Conservation (phyloP, 2,797 vertebrate species). For the Brachymystax lenok region DNA sequence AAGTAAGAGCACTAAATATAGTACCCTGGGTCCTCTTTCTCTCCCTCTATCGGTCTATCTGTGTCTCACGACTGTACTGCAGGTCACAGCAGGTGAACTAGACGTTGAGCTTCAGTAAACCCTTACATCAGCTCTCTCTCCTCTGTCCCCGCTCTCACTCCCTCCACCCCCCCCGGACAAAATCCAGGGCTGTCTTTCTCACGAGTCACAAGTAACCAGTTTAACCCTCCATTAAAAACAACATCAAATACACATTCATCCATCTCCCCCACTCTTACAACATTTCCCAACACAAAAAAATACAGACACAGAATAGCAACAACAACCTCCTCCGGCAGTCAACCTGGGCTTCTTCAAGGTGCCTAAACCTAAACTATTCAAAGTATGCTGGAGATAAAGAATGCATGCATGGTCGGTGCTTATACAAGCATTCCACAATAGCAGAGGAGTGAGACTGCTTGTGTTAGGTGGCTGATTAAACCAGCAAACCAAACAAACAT, state of each 20-base stretch:
- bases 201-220: conserved; percentile 19
- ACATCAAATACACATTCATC: neutral
- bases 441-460: conserved; percentile 6
- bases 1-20: conserved; percentile 36
- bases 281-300: neutral
- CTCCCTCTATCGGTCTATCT: too few species aligned
- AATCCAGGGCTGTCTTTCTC: conserved; percentile 60
- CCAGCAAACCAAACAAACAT: conserved; percentile 2
- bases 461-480: neutral
- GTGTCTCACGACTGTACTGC: neutral
- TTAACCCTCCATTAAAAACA: conserved; percentile 15
- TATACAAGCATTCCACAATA: conserved; percentile 28
- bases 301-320: neutral
- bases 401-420: conserved; percentile 16
- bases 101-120: neutral
- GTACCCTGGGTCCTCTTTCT: conserved; percentile 19
- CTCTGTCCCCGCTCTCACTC: neutral
- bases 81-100: neutral
- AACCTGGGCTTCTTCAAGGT: conserved; percentile 37
- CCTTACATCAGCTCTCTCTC: neutral
- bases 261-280: neutral
- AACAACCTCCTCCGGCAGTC: neutral
- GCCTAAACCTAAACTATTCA: conserved; percentile 56
- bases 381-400: conserved; percentile 69
- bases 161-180: conserved; percentile 27